Evolutionary conservation across 2,888 invertebrate species (phyloP), one percentile per base, ranked within the genome.

Genomic region (Argyresthia albistria): DNA sequence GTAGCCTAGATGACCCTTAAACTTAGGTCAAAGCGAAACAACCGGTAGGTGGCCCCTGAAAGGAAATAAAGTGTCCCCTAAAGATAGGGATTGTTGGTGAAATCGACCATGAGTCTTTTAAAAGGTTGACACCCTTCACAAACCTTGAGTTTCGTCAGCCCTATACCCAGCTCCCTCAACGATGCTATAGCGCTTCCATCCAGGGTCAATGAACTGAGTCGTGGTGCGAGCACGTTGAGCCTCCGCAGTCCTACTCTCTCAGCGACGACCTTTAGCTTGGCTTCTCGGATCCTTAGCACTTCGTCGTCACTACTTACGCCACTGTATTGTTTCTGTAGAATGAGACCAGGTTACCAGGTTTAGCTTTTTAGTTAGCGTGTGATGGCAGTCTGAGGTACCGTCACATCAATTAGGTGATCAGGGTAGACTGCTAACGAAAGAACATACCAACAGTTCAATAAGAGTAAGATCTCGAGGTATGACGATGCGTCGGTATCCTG

Each of bases 121-220:
- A 25, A 25, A 25, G 6, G 25, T 4, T 25, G 25, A 6, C 25
- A 25, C 25, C 25, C 25, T 25, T 35, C 35, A 53, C 46, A 51
- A 64, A 90, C 88, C 73, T 88, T 89, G 36, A 92, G 71, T 65
- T 88, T 89, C 50, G 83, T 80, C 56, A 93, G 76, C 25, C 90
- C 90, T 58, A 89, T 91, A 15, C 93, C 93, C 15, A 93, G 83
- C 64, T 93, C 93, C 53, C 93, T 80, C 47, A 93, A 68, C 0
- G 93, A 92, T 6, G 88, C 81, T 1, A 93, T 71, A 8, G 90
- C 89, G 59, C 93, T 93, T 35, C 93, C 93, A 56, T 92, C 92
- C 4, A 93, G 74, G 42, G 88, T 90, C 43, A 93, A 74, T 4
- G 88, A 88, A 9, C 88, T 78, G 3, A 93, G 79, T 46, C 88